These are phyloP conservation scores for Syrista parreyssii DNA, from an alignment of 2,888 invertebrate genomes.

Conservation along the genomic window DNA sequence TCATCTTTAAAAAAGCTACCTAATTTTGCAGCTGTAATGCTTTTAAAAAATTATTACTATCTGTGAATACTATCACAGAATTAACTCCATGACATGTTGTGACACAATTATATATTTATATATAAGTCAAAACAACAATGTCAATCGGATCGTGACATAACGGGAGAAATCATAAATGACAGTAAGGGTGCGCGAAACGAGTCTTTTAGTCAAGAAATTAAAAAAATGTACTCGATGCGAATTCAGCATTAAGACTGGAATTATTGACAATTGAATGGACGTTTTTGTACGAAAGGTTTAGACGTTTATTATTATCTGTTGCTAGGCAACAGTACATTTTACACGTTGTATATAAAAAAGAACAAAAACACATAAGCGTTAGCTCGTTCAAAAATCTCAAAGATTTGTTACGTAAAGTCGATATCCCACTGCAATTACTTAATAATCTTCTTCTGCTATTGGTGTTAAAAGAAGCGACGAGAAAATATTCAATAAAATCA, in stretches of 20 bases:
- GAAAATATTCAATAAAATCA: not conserved
- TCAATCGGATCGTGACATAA: not conserved
- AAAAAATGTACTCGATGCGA: not conserved
- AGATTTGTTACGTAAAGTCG: not conserved
- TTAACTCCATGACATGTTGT: not conserved
- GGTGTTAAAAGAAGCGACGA: not conserved
- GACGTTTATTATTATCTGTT: constrained; percentile 24
- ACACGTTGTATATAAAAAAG: not conserved
- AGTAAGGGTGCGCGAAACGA: not conserved
- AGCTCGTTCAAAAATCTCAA: not conserved
- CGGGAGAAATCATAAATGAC: not conserved
- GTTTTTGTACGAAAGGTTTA: constrained; percentile 34
- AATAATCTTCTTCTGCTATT: not conserved
- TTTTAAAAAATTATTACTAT: not conserved
- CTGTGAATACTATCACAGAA: not conserved
- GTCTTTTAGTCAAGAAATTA: not conserved
- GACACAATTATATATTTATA: not conserved
- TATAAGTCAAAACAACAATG: not conserved
- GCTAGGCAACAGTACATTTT: not conserved
- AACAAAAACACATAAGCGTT: not conserved
- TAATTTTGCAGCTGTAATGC: not conserved
- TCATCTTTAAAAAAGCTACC: not conserved
- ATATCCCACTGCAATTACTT: not conserved
- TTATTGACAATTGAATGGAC: constrained; percentile 24
- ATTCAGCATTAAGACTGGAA: constrained; percentile 17